Conservation (phyloP, 2,113 vertebrate genomes). For the Rhynchopsitta pachyrhyncha region DNA sequence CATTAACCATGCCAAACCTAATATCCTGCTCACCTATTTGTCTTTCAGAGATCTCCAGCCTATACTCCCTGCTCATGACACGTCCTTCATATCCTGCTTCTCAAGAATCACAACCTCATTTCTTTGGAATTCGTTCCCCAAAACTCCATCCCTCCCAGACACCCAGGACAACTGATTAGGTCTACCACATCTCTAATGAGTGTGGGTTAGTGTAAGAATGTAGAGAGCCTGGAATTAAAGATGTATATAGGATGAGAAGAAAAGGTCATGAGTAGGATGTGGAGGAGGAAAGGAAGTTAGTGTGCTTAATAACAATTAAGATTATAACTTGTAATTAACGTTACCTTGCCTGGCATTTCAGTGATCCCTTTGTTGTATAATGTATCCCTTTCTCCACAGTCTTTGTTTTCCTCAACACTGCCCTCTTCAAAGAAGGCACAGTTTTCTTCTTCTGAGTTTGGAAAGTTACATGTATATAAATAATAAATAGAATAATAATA, state of each 20-base stretch:
- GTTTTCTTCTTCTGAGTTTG: slow-evolving; percentile 33
- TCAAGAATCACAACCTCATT: not conserved
- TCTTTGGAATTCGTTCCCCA: slow-evolving; percentile 11
- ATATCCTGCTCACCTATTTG: slow-evolving; percentile 39
- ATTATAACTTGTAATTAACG: not conserved
- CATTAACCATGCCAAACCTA: not conserved
- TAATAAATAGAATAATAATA: slow-evolving; percentile 59
- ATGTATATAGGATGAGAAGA: not conserved
- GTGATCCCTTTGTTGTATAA: slow-evolving; percentile 55
- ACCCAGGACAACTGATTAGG: not conserved
- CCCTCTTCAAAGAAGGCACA: slow-evolving; percentile 42
- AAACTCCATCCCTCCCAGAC: not conserved
- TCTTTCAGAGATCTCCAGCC: slow-evolving; percentile 1
- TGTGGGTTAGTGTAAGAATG: not conserved
- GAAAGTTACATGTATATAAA: slow-evolving; percentile 45
- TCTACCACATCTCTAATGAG: not conserved
- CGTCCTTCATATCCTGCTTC: not conserved
- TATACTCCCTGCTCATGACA: not conserved
- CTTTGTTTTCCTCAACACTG: slow-evolving; percentile 23
- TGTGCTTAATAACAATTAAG: not conserved
- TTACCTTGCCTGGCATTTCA: not conserved
- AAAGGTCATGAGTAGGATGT: not conserved
- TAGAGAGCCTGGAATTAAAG: not conserved
- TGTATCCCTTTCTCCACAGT: not conserved
- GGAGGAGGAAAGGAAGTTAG: not conserved